A percentile compares a stretch with the other conserved stretches of the same genome.
These are phyloP conservation scores for Rhabditoides inermis DNA, from an alignment of 2,888 invertebrate species.

Conservation along the genomic window DNA sequence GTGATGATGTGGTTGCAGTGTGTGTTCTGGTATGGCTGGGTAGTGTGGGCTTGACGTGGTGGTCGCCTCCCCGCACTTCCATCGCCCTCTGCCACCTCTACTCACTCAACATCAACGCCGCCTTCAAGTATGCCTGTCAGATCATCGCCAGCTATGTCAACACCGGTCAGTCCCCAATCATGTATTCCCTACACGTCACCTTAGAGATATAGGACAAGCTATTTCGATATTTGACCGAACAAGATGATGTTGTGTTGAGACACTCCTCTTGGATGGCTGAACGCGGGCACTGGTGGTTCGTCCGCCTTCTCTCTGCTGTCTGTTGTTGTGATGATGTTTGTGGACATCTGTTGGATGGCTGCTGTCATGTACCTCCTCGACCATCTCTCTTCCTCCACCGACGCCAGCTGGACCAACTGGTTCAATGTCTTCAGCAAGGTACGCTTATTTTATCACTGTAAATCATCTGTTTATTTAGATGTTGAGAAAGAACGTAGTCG, in stretches of 20 bases:
- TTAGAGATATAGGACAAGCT: no score
- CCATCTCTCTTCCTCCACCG: slow-evolving; percentile 11
- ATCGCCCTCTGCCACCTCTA: slow-evolving; percentile 20
- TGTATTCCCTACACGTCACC: neutral
- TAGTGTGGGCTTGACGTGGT: slow-evolving; percentile 11
- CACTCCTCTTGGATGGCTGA: slow-evolving; percentile 8
- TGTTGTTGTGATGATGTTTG: slow-evolving; percentile 40
- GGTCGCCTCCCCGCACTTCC: slow-evolving; percentile 11
- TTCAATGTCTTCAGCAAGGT: no score
- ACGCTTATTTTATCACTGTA: no score
- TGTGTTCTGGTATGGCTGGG: slow-evolving; percentile 17
- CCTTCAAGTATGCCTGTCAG: slow-evolving; percentile 27
- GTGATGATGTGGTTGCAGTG: slow-evolving; percentile 7
- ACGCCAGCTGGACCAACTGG: slow-evolving; percentile 14
- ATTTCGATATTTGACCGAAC: neutral
- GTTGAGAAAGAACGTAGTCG: no score
- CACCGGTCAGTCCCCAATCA: slow-evolving; percentile 14
- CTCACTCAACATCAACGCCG: slow-evolving; percentile 34
- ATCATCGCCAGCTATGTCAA: slow-evolving; percentile 33
- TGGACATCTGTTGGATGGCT: slow-evolving; percentile 33
- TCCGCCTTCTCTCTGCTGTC: slow-evolving; percentile 34
- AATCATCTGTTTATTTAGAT: no score
- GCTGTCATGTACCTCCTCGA: slow-evolving; percentile 15
- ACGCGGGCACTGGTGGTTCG: slow-evolving; percentile 22
- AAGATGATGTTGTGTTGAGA: slow-evolving; percentile 3